Conservation (phyloP, 2,797 vertebrate genomes). For the Alauda arvensis region DNA sequence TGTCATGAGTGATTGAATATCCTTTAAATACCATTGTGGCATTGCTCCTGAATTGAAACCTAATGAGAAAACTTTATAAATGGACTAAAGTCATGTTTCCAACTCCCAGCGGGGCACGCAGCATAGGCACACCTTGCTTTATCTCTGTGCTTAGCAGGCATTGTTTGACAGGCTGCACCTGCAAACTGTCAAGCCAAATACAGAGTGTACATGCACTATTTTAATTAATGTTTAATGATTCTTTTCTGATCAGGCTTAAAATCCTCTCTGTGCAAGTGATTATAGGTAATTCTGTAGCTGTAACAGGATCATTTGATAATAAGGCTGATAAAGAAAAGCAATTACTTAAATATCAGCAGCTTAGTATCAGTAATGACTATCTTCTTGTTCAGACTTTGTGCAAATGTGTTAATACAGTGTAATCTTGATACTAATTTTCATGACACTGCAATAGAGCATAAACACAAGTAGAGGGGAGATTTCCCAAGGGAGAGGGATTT, state of each 20-base stretch:
- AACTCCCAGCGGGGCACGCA: slow-evolving; percentile 5
- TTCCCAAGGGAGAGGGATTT: background rate
- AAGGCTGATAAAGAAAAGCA: slow-evolving; percentile 32
- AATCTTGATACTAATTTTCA: slow-evolving; percentile 22
- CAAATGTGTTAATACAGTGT: slow-evolving; percentile 6
- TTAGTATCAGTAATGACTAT: slow-evolving; percentile 38
- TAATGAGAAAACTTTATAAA: slow-evolving; percentile 54
- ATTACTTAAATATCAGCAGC: slow-evolving; percentile 34
- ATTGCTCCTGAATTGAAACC: slow-evolving; percentile 28
- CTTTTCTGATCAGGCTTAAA: slow-evolving; percentile 34
- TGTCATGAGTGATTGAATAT: slow-evolving; percentile 44
- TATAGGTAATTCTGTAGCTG: slow-evolving; percentile 43
- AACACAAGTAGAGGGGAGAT: background rate
- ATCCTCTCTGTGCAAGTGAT: slow-evolving; percentile 26
- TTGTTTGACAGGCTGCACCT: slow-evolving; percentile 1
- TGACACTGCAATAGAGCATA: background rate
- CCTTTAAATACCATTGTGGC: slow-evolving; percentile 39
- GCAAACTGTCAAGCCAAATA: slow-evolving; percentile 7
- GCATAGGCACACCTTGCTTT: background rate
- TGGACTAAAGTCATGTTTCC: slow-evolving; percentile 28
- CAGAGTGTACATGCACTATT: background rate
- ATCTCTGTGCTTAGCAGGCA: background rate
- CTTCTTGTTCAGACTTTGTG: slow-evolving; percentile 25
- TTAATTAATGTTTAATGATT: slow-evolving; percentile 45
- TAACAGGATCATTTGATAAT: slow-evolving; percentile 50